A percentile compares a stretch with the other conserved stretches of the same genome.
Conservation (phyloP, 2,797 vertebrate genomes). For the Platalea minor region DNA sequence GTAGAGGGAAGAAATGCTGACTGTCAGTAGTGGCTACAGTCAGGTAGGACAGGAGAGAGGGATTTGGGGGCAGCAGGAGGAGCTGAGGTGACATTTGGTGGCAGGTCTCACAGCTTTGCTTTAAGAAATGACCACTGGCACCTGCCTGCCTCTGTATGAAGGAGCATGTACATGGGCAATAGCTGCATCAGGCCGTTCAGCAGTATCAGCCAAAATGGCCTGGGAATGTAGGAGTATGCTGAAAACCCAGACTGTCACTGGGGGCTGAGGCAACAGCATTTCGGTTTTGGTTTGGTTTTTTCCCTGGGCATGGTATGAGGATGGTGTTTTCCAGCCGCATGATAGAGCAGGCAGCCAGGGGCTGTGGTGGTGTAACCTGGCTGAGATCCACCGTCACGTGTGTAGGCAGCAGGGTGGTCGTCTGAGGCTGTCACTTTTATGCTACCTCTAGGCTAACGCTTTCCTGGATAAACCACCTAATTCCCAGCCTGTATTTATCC, state of each 20-base stretch:
- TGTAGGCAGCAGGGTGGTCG: background rate
- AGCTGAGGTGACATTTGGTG: background rate
- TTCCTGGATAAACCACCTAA: background rate
- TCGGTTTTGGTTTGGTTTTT: background rate
- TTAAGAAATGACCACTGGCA: background rate
- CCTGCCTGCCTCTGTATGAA: background rate
- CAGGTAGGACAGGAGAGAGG: background rate
- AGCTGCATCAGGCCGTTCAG: background rate
- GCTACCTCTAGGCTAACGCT: background rate
- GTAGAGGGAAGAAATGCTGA: background rate
- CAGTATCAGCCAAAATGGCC: background rate
- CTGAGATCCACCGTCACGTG: background rate
- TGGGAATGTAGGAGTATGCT: background rate
- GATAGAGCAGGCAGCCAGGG: background rate
- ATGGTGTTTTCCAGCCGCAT: background rate
- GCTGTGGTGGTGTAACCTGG: background rate
- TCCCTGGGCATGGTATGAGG: background rate
- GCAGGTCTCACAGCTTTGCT: background rate
- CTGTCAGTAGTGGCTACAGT: background rate
- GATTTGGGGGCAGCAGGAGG: background rate
- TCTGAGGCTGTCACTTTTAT: background rate
- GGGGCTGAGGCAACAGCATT: background rate
- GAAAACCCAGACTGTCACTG: background rate
- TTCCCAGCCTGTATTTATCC: background rate
- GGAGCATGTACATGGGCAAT: rapidly evolving